A percentile compares a stretch with the other conserved stretches of the same genome.
phyloP scores from a whole-genome alignment of 1,140 invertebrate genomes.

The Drosophila ficusphila region DNA sequence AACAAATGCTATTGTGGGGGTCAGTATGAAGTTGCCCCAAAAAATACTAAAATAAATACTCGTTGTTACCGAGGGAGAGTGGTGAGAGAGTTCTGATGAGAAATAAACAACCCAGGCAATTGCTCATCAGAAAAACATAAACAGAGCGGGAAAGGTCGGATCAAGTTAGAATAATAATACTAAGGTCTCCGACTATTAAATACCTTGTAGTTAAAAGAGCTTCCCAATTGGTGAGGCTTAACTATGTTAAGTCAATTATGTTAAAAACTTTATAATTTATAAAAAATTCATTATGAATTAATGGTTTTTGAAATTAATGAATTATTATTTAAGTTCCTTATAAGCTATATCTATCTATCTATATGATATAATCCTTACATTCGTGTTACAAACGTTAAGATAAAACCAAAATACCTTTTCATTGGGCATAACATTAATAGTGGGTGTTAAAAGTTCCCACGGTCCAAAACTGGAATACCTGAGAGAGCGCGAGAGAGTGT shows the following conservation, averaged over 20 bases:
- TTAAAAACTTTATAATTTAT: too few species aligned
- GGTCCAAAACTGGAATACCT: constrained; percentile 34
- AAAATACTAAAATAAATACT: constrained; percentile 25
- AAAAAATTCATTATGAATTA: too few species aligned
- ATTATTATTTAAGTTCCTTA: too few species aligned
- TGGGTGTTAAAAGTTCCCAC: constrained; percentile 48
- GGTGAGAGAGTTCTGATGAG: constrained; percentile 12
- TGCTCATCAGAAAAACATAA: constrained; percentile 43
- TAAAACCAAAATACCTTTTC: neutral
- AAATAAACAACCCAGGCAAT: constrained; percentile 21
- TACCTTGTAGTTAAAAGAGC: neutral
- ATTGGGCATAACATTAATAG: neutral
- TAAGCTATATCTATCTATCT: too few species aligned
- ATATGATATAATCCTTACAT: too few species aligned
- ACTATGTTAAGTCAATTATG: too few species aligned
- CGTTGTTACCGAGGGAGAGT: neutral
- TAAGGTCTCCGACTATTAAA: neutral
- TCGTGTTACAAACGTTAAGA: neutral
- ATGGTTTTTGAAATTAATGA: too few species aligned
- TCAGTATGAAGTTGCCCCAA: constrained; percentile 30
- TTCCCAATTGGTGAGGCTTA: neutral
- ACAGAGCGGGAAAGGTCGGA: constrained; percentile 32
- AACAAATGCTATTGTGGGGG: constrained; percentile 40
- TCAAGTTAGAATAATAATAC: neutral
- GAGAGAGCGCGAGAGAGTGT: constrained; percentile 8